These are phyloP conservation scores for Carlito syrichta DNA, from an alignment of 2,113 vertebrate genomes.

Conservation along the genomic window DNA sequence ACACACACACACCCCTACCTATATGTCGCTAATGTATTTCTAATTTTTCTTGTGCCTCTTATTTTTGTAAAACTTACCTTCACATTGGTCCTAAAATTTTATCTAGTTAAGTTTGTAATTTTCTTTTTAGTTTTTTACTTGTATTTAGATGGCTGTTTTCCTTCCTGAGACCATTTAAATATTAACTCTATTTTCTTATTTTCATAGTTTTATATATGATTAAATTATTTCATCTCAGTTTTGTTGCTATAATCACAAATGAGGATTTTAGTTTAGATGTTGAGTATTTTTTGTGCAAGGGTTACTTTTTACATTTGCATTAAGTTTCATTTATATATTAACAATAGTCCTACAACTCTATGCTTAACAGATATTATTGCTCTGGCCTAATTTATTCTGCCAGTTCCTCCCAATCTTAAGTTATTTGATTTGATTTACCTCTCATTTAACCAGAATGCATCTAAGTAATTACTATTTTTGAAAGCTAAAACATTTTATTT, in stretches of 20 bases:
- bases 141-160: not conserved
- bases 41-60: not conserved
- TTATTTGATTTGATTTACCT: not conserved
- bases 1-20: too few relatives aligned
- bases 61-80: not conserved
- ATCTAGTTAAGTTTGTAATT: not conserved
- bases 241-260: not conserved
- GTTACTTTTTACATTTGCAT: not conserved
- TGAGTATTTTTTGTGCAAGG: not conserved
- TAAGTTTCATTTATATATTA: not conserved
- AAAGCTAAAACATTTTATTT: not conserved
- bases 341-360: not conserved
- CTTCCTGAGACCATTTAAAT: not conserved
- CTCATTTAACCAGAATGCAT: not conserved
- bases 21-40: not conserved
- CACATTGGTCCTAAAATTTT: not conserved
- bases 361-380: not conserved
- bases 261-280: not conserved
- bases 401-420: not conserved
- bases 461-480: not conserved
- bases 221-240: not conserved
- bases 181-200: not conserved
- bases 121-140: not conserved
- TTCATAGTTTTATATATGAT: not conserved
- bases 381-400: not conserved